These are phyloP conservation scores for Apoda limacodes DNA, from an alignment of 2,888 invertebrate species.

Conservation along the genomic window DNA sequence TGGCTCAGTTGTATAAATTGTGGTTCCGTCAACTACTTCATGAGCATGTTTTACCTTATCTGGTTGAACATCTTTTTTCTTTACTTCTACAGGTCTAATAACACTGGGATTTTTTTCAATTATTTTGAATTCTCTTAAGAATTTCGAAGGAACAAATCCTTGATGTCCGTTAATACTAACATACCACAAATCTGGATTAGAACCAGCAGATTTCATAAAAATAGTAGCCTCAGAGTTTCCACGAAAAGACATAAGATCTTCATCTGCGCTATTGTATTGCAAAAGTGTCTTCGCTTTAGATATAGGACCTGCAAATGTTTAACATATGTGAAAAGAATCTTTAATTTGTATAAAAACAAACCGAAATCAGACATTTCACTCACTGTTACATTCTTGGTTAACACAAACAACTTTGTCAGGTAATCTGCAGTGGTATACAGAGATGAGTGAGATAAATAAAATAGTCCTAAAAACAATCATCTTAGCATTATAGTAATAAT, in stretches of 20 bases:
- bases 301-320: conserved; percentile 63
- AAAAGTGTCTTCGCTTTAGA: conserved; percentile 72
- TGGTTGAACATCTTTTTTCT: conserved; percentile 33
- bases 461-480: conserved; percentile 52
- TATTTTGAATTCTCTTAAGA: conserved; percentile 72
- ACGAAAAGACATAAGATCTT: conserved; percentile 71
- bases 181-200: conserved; percentile 73
- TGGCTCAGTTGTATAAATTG: conserved; percentile 56
- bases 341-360: too few species aligned
- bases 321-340: conserved; percentile 24
- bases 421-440: conserved; percentile 51
- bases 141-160: conserved; percentile 73
- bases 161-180: conserved; percentile 74
- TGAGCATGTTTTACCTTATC: conserved; percentile 51
- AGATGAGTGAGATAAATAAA: conserved; percentile 47
- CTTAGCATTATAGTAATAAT: conserved; percentile 51
- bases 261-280: conserved; percentile 65
- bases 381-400: conserved; percentile 78
- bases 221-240: conserved; percentile 69
- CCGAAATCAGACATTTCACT: conserved; percentile 31
- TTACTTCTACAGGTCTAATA: conserved; percentile 35
- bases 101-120: conserved; percentile 38
- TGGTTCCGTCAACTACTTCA: conserved; percentile 77
- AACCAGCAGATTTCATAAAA: conserved; percentile 78
- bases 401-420: conserved; percentile 79